Conservation (phyloP, 1,140 invertebrate species). For the Ostrea edulis region DNA sequence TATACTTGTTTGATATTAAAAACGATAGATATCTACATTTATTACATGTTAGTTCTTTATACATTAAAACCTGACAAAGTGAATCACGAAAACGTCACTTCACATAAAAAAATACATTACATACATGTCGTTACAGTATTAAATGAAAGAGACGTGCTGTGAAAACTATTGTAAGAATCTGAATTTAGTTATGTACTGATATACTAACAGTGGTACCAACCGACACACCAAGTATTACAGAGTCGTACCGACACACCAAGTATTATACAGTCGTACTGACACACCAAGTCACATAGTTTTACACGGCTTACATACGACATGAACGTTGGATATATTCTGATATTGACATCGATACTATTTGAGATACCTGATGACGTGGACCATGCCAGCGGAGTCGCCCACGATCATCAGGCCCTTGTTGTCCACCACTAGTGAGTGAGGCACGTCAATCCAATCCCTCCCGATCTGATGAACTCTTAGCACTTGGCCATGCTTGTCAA, state of each 20-base stretch:
- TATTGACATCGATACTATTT: not conserved
- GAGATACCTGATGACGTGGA: conserved; percentile 43
- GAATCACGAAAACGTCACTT: not conserved
- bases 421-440: conserved; percentile 42
- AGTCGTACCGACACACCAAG: too few relatives aligned
- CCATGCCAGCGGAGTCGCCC: conserved; percentile 41
- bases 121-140: too few relatives aligned
- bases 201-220: too few relatives aligned
- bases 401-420: conserved; percentile 41
- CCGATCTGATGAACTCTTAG: conserved; percentile 46
- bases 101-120: too few relatives aligned
- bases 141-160: too few relatives aligned
- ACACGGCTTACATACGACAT: too few relatives aligned
- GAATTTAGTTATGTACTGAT: too few relatives aligned
- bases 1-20: not conserved
- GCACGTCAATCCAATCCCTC: conserved; percentile 47
- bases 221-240: too few relatives aligned
- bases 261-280: too few relatives aligned
- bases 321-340: too few relatives aligned
- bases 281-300: too few relatives aligned
- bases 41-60: not conserved
- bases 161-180: too few relatives aligned
- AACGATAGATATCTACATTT: not conserved
- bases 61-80: not conserved
- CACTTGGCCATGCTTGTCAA: conserved; percentile 45